These are phyloP conservation scores for Sminthurinus aureus DNA, from an alignment of 2,888 invertebrate genomes.

Conservation along the genomic window DNA sequence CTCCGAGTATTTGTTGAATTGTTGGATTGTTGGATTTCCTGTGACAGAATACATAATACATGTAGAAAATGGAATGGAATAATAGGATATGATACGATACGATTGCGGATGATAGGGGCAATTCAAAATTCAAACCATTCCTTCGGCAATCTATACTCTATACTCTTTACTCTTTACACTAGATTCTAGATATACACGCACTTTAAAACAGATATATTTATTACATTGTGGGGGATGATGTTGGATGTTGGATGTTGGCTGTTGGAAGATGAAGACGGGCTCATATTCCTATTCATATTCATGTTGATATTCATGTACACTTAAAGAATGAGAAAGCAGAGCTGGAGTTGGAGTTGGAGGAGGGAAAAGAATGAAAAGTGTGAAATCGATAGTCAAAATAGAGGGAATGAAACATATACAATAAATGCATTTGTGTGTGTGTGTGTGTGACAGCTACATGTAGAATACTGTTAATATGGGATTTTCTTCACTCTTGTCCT, in stretches of 20 bases:
- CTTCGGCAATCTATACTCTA: background rate
- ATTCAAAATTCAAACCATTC: too few species aligned
- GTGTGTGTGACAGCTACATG: background rate
- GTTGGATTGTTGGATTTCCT: background rate
- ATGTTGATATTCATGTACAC: background rate
- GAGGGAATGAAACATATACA: constrained; percentile 41
- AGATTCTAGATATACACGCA: too few species aligned
- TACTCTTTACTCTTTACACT: too few species aligned
- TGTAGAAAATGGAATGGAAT: background rate
- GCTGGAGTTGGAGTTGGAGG: background rate
- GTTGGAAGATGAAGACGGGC: background rate
- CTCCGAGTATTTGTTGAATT: background rate
- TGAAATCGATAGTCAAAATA: constrained; percentile 58
- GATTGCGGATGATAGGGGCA: too few species aligned
- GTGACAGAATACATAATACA: background rate
- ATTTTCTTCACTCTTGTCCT: background rate
- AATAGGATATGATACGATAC: too few species aligned
- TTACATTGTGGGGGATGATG: background rate
- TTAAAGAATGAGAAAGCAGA: constrained; percentile 10
- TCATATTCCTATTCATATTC: background rate
- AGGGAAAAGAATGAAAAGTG: constrained; percentile 48
- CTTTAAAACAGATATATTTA: background rate
- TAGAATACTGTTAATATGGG: background rate
- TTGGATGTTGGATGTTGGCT: too few species aligned
- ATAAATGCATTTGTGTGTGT: background rate